Evolutionary conservation across 2,797 vertebrate species (phyloP).

Genomic region (Phalanger gymnotis): DNA sequence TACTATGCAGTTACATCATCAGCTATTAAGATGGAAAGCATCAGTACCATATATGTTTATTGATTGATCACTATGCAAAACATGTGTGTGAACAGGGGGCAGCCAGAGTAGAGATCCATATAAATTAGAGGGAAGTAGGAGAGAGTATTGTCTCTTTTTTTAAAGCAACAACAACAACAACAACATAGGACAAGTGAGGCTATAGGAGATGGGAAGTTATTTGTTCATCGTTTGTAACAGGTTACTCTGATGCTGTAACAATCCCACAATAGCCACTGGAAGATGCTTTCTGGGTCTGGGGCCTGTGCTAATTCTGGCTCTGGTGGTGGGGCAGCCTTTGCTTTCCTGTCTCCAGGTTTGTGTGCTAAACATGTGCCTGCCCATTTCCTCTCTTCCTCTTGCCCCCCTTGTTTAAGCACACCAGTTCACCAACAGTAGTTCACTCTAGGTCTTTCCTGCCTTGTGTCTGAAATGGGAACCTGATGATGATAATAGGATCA

Average conservation of each 20-base stretch:
- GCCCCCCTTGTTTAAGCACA: background rate
- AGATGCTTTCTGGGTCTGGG: background rate
- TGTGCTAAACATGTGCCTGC: background rate
- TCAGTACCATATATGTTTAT: background rate
- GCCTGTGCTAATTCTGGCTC: background rate
- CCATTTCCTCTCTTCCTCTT: background rate
- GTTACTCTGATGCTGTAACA: background rate
- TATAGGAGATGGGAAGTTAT: background rate
- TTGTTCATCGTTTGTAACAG: background rate
- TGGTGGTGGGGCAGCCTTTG: background rate
- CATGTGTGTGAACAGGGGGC: background rate
- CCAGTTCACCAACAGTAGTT: background rate
- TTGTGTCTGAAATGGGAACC: background rate
- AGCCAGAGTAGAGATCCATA: background rate
- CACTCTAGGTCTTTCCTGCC: background rate
- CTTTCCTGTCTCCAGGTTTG: background rate
- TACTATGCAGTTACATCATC: background rate
- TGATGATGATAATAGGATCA: background rate
- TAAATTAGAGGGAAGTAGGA: background rate
- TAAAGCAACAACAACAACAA: background rate
- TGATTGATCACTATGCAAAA: background rate
- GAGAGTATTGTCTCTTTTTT: background rate
- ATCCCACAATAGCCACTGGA: background rate
- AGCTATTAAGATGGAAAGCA: background rate
- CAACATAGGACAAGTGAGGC: background rate